Base-by-base conservation (phyloP, 1,140 invertebrate species). In the Argopecten irradians region DNA sequence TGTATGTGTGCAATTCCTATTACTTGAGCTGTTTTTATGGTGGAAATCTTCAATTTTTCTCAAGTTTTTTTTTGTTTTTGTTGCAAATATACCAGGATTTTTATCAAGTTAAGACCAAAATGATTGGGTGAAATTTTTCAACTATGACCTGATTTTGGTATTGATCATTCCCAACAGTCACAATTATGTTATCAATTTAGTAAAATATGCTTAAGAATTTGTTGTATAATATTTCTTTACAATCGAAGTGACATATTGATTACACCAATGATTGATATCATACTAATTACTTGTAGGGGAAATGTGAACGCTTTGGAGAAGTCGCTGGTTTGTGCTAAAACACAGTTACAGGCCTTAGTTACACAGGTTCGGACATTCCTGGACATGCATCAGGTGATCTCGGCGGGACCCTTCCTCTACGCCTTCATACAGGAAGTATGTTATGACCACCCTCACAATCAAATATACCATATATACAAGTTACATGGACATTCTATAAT, bases 371-470 rank as follows among this genome's bases (percentile, higher is more conserved):
- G 98, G 94, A 96, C 96, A 91, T 97, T 98, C 84, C 95, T 99
- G 16, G 97, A 98, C 92, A 97, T 97, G 93, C 97, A 97, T 88
- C 97, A 97, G 93, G 96, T 99, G 8, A 97, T 97, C 83, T 97
- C 97, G n/a, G 97, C 98, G 3, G 98, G 98, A 34, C 97, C 98
- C 0, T 99, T 99, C 95, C 96, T 98, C 7, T 98, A 99, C 95
- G 97, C 98, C 11, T 97, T 98, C 84, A 96, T 99, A 13, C 97
- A 97, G 89, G 97, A 98, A 94, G 97, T 97, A 89, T 91, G 85
- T 87, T 0, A n/a, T 87, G 22, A 32, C 22, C n/a, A 0, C 3
- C n/a, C n/a, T n/a, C n/a, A n/a, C 22, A 32, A 13, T 86, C 41
- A n/a, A 55, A 85, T 13, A 85, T 35, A 32, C 13, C 33, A 11